Base-by-base conservation (phyloP, 2,888 invertebrate genomes). In the Volucella inflata region DNA sequence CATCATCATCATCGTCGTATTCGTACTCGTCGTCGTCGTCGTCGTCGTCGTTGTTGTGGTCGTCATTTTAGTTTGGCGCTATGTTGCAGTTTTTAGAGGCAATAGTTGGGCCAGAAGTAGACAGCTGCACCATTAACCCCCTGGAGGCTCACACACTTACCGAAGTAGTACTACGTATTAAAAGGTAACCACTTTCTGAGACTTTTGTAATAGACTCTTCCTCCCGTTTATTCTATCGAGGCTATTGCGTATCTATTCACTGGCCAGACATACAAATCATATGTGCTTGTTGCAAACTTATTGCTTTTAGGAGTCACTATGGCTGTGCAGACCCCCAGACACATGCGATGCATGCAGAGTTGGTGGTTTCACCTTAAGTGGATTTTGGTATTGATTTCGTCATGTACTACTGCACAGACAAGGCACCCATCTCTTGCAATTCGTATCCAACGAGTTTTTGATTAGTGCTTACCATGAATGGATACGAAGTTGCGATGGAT, bases 381-480 rank as follows among this genome's bases (percentile, higher is more conserved):
- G 48, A 42, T 68, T 64, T 44, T 79, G 65, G 65, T 48, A 77
- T 82, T 65, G 71, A 77, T 82, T 77, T 77, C 67, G 77, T 62
- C 77, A 82, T 77, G 77, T 16, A 44, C 30, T 30, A 30, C 67
- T 67, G 67, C 53, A 60, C 59, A 50, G 51, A 65, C 74, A 57
- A 59, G 59, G 79, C 75, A 84, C 79, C 84, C 75, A 84, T 79
- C 83, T 70, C 50, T 64, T 50, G 65, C 21, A 62, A 42, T 42
- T 57, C 79, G 57, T 38, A 76, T 79, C 36, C 64, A 67, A 79
- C 79, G 68, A 65, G 80, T 79, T 72, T 70, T 53, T 57, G 77
- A 62, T 57, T 68, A 38, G 48, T 38, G 11, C 12, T 12, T 42
- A 50, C 44, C 55, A 59, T 55, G 71, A 68, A 82, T 67, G 81